A percentile compares a stretch with the other conserved stretches of the same genome.
Evolutionary conservation across 2,888 invertebrate genomes (phyloP).

Genomic region (Cyaniris semiargus): DNA sequence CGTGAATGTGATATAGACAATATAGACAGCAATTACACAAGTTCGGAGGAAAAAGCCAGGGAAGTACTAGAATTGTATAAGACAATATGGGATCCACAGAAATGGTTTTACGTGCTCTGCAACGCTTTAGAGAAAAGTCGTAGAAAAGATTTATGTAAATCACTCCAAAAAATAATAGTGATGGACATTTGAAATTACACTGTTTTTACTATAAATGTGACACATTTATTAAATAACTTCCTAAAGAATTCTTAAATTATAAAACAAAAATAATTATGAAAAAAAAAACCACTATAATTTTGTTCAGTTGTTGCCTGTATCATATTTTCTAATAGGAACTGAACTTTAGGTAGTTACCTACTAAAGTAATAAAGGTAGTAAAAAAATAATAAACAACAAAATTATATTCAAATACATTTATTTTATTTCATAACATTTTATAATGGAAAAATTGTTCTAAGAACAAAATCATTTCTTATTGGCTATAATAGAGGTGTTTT

Average conservation of each 20-base stretch:
- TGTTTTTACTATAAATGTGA: background rate
- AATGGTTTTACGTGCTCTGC: constrained; percentile 65
- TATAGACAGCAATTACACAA: constrained; percentile 54
- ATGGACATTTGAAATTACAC: constrained; percentile 57
- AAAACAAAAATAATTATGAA: no score
- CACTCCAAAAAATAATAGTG: constrained; percentile 60
- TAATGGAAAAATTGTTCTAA: background rate
- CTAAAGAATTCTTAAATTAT: no score
- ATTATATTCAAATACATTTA: background rate
- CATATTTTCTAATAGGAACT: background rate
- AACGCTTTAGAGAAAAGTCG: constrained; percentile 62
- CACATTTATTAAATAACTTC: no score
- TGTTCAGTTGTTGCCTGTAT: background rate
- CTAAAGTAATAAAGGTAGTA: no score
- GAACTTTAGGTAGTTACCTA: background rate
- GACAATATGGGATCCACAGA: constrained; percentile 52
- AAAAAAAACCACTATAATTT: background rate
- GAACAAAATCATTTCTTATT: background rate
- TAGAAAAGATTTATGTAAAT: constrained; percentile 61
- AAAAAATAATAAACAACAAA: no score
- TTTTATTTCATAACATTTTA: background rate
- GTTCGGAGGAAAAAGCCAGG: constrained; percentile 52
- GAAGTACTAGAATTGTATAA: constrained; percentile 54
- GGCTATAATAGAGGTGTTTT: background rate
- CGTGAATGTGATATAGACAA: constrained; percentile 63